Conservation (phyloP, 2,888 invertebrate genomes). For the Agrochola lychnidis region DNA sequence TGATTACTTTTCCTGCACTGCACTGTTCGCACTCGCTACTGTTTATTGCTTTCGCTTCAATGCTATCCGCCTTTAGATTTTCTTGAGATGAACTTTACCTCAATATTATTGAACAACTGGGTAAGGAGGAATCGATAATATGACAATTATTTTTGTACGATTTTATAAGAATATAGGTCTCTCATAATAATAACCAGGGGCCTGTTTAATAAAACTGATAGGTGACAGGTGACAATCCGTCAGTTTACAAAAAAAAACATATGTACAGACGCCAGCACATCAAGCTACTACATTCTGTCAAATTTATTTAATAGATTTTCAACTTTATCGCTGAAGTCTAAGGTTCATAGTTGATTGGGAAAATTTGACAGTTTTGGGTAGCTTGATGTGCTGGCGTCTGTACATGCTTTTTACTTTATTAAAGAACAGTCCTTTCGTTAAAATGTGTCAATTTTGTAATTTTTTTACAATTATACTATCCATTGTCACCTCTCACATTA, state of each 20-base stretch:
- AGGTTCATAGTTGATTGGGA: too few relatives aligned
- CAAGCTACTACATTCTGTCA: too few relatives aligned
- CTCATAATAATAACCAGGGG: too few relatives aligned
- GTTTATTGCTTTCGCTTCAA: constrained; percentile 72
- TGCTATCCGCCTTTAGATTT: constrained; percentile 56
- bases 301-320: too few relatives aligned
- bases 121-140: constrained; percentile 14
- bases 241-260: not conserved
- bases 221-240: not conserved
- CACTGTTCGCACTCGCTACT: constrained; percentile 70
- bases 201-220: not conserved
- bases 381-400: too few relatives aligned
- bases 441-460: not conserved
- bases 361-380: too few relatives aligned
- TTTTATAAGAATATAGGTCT: not conserved
- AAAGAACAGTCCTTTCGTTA: too few relatives aligned
- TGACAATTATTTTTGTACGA: constrained; percentile 7
- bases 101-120: constrained; percentile 33
- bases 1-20: constrained; percentile 81
- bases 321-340: too few relatives aligned
- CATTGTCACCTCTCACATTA: too few relatives aligned
- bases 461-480: not conserved
- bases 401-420: not conserved
- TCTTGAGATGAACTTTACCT: constrained; percentile 40
- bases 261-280: too few relatives aligned